Conservation (phyloP, 1,140 invertebrate species). For the Stenopsyche tienmushanensis region DNA sequence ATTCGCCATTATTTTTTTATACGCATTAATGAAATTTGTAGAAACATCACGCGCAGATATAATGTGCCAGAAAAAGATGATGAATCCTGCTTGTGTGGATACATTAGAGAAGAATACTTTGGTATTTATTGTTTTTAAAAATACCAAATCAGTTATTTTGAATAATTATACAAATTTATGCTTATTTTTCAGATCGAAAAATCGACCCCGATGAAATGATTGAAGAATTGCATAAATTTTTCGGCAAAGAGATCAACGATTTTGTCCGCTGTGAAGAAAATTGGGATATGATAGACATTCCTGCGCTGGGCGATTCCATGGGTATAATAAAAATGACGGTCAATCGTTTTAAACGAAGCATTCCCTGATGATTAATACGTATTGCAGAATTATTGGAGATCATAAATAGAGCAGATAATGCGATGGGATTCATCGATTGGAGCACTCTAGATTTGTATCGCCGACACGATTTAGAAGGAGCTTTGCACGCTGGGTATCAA, state of each 20-base stretch:
- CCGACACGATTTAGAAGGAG: not conserved
- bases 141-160: too few species aligned
- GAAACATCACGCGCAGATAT: too few species aligned
- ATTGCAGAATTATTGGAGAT: not conserved
- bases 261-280: not conserved
- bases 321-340: not conserved
- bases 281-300: not conserved
- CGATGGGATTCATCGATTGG: not conserved
- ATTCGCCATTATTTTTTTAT: too few species aligned
- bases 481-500: not conserved
- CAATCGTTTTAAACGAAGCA: not conserved
- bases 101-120: too few species aligned
- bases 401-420: not conserved
- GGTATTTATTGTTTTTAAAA: too few species aligned
- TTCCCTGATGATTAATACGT: not conserved
- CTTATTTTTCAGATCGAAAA: not conserved
- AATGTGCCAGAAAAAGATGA: too few species aligned
- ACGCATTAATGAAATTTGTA: too few species aligned
- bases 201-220: not conserved
- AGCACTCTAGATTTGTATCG: constrained; percentile 2
- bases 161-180: too few species aligned
- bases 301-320: not conserved
- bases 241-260: not conserved
- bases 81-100: too few species aligned
- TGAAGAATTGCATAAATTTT: constrained; percentile 5